Base-by-base conservation (phyloP, 2,888 invertebrate species). In the Bimastos eiseni region DNA sequence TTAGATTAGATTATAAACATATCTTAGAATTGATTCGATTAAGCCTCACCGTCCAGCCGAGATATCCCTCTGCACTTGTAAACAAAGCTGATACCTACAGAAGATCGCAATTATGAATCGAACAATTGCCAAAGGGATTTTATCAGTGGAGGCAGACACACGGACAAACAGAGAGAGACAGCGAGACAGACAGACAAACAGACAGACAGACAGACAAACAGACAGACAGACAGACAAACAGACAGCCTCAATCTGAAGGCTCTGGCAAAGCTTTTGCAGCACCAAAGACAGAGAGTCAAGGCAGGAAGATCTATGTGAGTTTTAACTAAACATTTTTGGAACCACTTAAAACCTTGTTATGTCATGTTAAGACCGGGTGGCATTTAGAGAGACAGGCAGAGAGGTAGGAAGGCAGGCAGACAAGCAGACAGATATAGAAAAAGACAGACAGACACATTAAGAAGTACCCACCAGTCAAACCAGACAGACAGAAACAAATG, bases 11-110 rank as follows among this genome's bases (percentile, higher is more conserved):
- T 21, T 49, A 49, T 6, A 70, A 70, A 13, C 19, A 4, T 49
- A 41, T 13, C 21, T 24, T 49, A 49, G 24, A 21, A 24, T 70
- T 17, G 8, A 70, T 70, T n/a, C n/a, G n/a, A n/a, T n/a, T n/a
- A n/a, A 70, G 70, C n/a, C 70, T 24, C 94, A 96, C 96, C 96
- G 96, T 93, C 96, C 96, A 93, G 95, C 95, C 91, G 96, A 94
- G 92, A 96, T 96, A 93, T 96, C 96, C 94, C 97, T 97, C 90
- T 98, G 96, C 93, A 99, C 97, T 95, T 99, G 99, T 93, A 99
- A 96, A 95, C 98, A 98, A 90, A 99, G 96, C 94, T 98, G 98
- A 96, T 99, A 99, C 83, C 91, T 91, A 89, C 15, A 90, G 24
- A 44, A 70, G n/a, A 86, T 19, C 30, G 70, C 70, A 70, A 70